Evolutionary conservation across 2,888 invertebrate genomes (phyloP).

Genomic region (Apomyelois bistriatella): DNA sequence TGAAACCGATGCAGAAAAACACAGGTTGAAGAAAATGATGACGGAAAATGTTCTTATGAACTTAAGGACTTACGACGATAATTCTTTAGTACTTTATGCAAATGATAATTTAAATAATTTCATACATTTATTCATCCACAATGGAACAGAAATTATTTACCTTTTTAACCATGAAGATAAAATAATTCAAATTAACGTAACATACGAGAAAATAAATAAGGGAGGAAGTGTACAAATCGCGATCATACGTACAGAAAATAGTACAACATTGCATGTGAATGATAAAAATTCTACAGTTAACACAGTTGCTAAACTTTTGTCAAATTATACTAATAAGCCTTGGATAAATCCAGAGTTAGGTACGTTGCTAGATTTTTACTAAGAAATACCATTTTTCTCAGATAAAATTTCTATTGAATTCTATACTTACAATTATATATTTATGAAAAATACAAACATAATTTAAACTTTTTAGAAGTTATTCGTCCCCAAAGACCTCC

Average conservation of each 20-base stretch:
- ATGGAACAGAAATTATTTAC: constrained; percentile 89
- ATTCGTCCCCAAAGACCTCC: constrained; percentile 93
- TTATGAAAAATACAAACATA: too few species aligned
- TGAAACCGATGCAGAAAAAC: constrained; percentile 81
- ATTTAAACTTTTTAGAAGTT: constrained; percentile 81
- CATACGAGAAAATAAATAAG: constrained; percentile 86
- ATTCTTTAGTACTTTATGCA: constrained; percentile 91
- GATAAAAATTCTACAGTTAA: constrained; percentile 85
- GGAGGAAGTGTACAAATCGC: constrained; percentile 94
- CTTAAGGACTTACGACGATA: constrained; percentile 90
- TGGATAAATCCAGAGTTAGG: constrained; percentile 91
- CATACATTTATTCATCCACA: constrained; percentile 91
- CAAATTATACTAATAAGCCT: constrained; percentile 90
- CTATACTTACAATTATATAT: too few species aligned
- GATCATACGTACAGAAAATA: constrained; percentile 85
- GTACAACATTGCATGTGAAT: constrained; percentile 90
- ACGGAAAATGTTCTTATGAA: constrained; percentile 91
- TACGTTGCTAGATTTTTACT: constrained; percentile 53
- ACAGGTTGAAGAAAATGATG: constrained; percentile 86
- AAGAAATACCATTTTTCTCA: too few species aligned
- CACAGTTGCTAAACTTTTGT: constrained; percentile 84
- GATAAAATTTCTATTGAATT: too few species aligned
- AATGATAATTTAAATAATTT: constrained; percentile 97
- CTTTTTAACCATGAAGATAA: constrained; percentile 90
- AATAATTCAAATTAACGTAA: constrained; percentile 88